These are phyloP conservation scores for Habrosyne pyritoides DNA, from an alignment of 2,888 invertebrate species.

Conservation along the genomic window DNA sequence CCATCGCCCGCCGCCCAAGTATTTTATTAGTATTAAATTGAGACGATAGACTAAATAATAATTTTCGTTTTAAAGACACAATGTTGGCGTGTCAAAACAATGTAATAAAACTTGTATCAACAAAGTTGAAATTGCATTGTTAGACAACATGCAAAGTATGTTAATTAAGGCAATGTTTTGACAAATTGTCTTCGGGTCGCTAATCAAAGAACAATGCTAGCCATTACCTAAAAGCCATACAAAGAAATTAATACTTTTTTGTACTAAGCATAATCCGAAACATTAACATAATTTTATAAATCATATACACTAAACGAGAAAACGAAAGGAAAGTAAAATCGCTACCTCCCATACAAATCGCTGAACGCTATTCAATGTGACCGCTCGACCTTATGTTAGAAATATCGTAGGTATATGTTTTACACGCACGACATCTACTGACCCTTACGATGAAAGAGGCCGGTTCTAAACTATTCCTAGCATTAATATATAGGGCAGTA, in stretches of 20 bases:
- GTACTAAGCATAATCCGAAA: too few relatives aligned
- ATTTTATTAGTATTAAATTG: too few relatives aligned
- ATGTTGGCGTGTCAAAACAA: neutral
- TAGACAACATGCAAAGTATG: neutral
- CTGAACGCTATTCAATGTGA: neutral
- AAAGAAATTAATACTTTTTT: too few relatives aligned
- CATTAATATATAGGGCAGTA: conserved; percentile 18
- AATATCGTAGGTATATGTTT: neutral
- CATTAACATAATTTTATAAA: too few relatives aligned
- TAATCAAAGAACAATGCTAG: conserved; percentile 2
- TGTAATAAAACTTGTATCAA: neutral
- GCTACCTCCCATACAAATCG: neutral
- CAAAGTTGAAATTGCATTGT: neutral
- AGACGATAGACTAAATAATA: neutral
- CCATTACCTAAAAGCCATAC: neutral
- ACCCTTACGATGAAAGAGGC: conserved; percentile 32
- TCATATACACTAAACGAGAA: too few relatives aligned
- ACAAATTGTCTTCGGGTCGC: neutral
- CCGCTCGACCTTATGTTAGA: neutral
- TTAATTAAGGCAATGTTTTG: conserved; percentile 4
- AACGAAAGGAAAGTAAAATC: neutral
- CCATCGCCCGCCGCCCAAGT: neutral
- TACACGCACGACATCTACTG: conserved; percentile 20
- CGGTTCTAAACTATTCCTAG: conserved; percentile 39
- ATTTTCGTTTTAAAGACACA: neutral